These are phyloP conservation scores for Latrodectus elegans DNA, from an alignment of 2,888 invertebrate species.

Conservation along the genomic window DNA sequence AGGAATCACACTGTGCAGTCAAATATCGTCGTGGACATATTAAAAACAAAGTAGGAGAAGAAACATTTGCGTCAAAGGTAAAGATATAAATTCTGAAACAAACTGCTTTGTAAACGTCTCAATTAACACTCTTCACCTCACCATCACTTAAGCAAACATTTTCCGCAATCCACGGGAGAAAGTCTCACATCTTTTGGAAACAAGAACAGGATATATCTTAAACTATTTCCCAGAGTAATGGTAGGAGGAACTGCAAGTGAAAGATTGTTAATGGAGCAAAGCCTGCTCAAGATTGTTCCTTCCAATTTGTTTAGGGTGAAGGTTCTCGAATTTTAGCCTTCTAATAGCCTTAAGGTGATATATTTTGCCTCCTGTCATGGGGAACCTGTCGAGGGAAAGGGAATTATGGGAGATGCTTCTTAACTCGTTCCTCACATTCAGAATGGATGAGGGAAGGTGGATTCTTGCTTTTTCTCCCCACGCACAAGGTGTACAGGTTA, in stretches of 20 bases:
- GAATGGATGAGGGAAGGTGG: not conserved
- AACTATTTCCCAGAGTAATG: constrained; percentile 19
- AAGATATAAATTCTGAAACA: no score
- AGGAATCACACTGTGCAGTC: no score
- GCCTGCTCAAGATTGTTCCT: constrained; percentile 29
- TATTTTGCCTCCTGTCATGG: constrained; percentile 36
- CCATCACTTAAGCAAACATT: not conserved
- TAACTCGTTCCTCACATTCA: not conserved
- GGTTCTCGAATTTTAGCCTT: constrained; percentile 45
- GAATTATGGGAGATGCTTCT: constrained; percentile 8
- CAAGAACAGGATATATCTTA: constrained; percentile 23
- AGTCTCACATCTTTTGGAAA: not conserved
- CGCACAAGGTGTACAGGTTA: not conserved
- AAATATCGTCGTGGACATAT: no score
- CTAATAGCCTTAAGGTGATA: constrained; percentile 43
- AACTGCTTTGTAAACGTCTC: not conserved
- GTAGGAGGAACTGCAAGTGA: constrained; percentile 22
- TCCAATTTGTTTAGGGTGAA: constrained; percentile 42
- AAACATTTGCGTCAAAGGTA: no score
- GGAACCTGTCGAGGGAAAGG: constrained; percentile 7
- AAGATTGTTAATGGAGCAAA: constrained; percentile 51
- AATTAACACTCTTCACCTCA: not conserved
- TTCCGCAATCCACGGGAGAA: not conserved
- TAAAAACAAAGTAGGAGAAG: no score
- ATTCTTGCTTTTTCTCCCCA: not conserved